Percentiles rank a stretch among this genome's conserved stretches.
Evolutionary conservation across 2,888 invertebrate genomes (phyloP).

Genomic region (Phaedon cochleariae): DNA sequence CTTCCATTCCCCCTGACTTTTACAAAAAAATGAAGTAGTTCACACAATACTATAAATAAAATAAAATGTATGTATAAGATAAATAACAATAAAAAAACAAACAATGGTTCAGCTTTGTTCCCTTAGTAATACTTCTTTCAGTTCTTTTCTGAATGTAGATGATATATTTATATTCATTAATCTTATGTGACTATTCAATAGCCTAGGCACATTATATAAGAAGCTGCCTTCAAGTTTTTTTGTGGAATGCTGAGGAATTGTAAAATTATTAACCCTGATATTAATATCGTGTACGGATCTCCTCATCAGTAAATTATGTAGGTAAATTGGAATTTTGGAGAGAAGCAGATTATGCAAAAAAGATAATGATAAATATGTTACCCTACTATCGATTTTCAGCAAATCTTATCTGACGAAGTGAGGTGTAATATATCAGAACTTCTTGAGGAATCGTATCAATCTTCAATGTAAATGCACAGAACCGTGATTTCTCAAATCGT

Average conservation of each 20-base stretch:
- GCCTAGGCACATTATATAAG: neutral
- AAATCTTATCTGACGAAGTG: neutral
- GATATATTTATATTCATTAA: neutral
- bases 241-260: neutral
- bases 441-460: too few relatives aligned
- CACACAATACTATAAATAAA: too few relatives aligned
- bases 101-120: neutral
- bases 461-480: too few relatives aligned
- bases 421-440: too few relatives aligned
- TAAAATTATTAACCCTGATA: neutral
- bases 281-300: too few relatives aligned
- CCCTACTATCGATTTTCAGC: neutral
- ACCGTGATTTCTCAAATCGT: too few relatives aligned
- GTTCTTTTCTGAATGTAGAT: neutral
- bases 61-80: too few relatives aligned
- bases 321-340: neutral
- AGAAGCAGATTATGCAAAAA: neutral
- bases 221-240: too few relatives aligned
- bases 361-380: neutral
- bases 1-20: neutral
- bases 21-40: neutral
- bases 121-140: neutral
- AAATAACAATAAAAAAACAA: neutral
- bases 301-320: neutral
- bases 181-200: neutral